These are phyloP conservation scores for Oreotrochilus melanogaster DNA, from an alignment of 2,113 vertebrate species.

Conservation along the genomic window DNA sequence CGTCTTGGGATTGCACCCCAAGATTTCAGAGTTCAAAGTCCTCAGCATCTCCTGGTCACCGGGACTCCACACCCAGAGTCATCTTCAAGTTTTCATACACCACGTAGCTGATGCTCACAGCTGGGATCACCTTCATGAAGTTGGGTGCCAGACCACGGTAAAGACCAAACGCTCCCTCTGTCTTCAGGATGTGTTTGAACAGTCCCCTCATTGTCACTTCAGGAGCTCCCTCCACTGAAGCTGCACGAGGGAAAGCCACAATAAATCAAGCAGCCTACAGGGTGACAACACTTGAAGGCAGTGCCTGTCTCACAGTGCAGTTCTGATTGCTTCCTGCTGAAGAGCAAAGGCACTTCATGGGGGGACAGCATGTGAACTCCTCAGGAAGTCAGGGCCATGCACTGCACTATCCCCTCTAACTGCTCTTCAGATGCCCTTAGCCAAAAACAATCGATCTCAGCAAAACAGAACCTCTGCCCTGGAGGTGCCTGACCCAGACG, in stretches of 20 bases:
- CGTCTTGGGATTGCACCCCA: constrained; percentile 61
- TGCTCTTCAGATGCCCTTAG: background rate
- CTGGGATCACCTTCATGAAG: constrained; percentile 99
- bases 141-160: constrained; percentile 96
- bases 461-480: background rate
- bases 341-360: background rate
- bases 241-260: constrained; percentile 68
- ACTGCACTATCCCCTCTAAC: background rate
- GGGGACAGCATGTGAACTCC: background rate
- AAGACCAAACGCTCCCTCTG: constrained; percentile 90
- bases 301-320: background rate
- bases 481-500: background rate
- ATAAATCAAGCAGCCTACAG: background rate
- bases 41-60: constrained; percentile 76
- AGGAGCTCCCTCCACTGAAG: constrained; percentile 85
- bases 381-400: fast-evolving
- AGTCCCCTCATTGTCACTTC: constrained; percentile 91
- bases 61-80: constrained; percentile 89
- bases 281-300: background rate
- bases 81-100: constrained; percentile 96
- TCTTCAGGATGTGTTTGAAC: constrained; percentile 91
- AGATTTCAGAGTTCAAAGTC: constrained; percentile 65
- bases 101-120: constrained; percentile 98
- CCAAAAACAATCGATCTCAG: background rate
- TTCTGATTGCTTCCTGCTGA: background rate